Evolutionary conservation across 2,113 vertebrate genomes (phyloP), one percentile per base, ranked within the genome.

Genomic region (Cervus canadensis): DNA sequence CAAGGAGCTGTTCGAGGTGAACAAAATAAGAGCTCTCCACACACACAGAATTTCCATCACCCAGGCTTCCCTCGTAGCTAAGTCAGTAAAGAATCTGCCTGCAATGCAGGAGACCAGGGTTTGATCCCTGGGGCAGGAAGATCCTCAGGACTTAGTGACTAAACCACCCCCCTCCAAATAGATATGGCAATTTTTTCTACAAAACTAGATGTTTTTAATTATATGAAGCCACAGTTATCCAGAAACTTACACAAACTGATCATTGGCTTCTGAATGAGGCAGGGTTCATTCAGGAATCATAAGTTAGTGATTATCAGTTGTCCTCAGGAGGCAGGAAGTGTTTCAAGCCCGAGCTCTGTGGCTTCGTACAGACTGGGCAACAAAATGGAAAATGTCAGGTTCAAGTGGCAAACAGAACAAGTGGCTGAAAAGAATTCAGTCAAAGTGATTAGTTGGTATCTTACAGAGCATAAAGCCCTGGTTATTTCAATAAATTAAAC

Each of bases 401-500:
- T 97, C 91, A 6, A 83, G 86, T 93, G 94, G 85, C 88, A 94
- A 43, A 56, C 88, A 45, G 43, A 97, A 56, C 82, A 96, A 87
- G 85, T 88, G 88, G 81, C 95, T 97, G 90, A 79, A 92, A 93
- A 96, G 87, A 94, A 97, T 86, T 97, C 82, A 82, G 87, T 95
- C 93, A 93, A 79, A 85, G 40, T 93, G 96, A 96, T 97, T 94
- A 89, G 96, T 97, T 96, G 60, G 93, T 91, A 92, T 96, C 97
- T 96, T 90, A 21, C 5, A 92, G 93, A 97, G 94, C 95, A 96
- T 94, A 97, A 97, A 97, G 85, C 94, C 82, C 76, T 97, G 48
- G 94, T 97, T 97, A 94, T 98, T 97, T 97, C 96, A 98, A 97
- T 97, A 97, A 96, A 97, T 98, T 95, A 98, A 97, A 97, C 88